Conservation (phyloP, 35 echinoderm and acorn worm species). For the Anneissia japonica region DNA sequence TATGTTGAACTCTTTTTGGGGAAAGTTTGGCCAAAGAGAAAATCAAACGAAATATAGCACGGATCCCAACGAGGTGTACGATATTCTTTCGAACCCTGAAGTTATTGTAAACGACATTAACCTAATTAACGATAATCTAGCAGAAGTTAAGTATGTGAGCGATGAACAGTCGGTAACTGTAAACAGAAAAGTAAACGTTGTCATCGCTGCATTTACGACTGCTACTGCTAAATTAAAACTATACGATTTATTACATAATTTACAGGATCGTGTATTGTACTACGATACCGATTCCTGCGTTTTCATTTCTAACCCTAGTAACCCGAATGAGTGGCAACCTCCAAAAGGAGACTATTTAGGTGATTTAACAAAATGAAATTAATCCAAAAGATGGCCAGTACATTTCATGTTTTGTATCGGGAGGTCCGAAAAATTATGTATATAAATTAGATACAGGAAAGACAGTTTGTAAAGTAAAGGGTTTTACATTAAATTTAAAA, state of each 20-base stretch:
- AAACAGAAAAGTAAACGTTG: background rate
- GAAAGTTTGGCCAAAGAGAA: conserved; percentile 21
- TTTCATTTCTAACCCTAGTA: background rate
- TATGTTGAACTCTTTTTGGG: conserved; percentile 30
- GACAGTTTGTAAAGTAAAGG: conserved; percentile 7
- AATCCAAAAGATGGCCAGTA: background rate
- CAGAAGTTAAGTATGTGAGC: conserved; percentile 5
- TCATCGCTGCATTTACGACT: background rate
- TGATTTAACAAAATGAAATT: conserved; percentile 15
- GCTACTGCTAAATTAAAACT: conserved; percentile 1
- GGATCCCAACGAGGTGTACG: background rate
- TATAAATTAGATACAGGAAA: conserved; percentile 4
- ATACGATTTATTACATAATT: background rate
- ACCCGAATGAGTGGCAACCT: background rate
- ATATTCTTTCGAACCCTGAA: background rate
- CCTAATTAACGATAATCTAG: background rate
- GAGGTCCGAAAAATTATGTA: conserved; percentile 30
- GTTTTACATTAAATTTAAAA: background rate
- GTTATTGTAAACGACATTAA: background rate
- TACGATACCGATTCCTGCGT: conserved; percentile 25
- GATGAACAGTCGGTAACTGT: background rate
- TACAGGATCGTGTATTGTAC: conserved; percentile 20
- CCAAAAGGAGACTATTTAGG: conserved; percentile 10
- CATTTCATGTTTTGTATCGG: conserved; percentile 5
- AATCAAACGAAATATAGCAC: background rate